Conservation (phyloP, 2,888 invertebrate species). For the Punctoribates punctum region DNA sequence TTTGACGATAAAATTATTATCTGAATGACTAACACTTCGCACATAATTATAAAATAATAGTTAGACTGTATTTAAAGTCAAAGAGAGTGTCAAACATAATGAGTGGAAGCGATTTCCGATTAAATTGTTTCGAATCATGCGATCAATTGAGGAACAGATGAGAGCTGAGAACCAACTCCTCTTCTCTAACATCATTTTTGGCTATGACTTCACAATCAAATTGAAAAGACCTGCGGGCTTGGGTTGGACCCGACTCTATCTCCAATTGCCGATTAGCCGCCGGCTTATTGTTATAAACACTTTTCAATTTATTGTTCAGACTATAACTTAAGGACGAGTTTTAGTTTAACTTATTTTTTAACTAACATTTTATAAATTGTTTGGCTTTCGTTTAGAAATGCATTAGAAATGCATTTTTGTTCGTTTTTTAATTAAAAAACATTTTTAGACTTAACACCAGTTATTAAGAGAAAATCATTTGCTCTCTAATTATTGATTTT, state of each 20-base stretch:
- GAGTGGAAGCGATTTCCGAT: conserved; percentile 25
- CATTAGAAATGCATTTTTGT: conserved; percentile 6
- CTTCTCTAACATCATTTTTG: background rate
- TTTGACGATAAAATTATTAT: conserved; percentile 22
- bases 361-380: conserved; percentile 21
- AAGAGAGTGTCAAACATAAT: conserved; percentile 24
- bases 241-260: conserved; percentile 29
- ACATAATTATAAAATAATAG: conserved; percentile 23
- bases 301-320: conserved; percentile 33
- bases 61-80: background rate
- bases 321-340: background rate
- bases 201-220: background rate
- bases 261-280: conserved; percentile 21
- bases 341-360: background rate
- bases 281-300: conserved; percentile 36
- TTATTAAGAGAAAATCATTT: conserved; percentile 16
- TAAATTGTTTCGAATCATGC: conserved; percentile 32
- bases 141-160: conserved; percentile 11
- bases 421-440: conserved; percentile 23
- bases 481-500: conserved; percentile 33
- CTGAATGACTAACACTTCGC: conserved; percentile 18
- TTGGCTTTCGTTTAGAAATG: background rate
- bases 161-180: background rate
- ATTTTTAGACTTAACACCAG: conserved; percentile 7
- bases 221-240: conserved; percentile 18